A percentile compares a stretch with the other conserved stretches of the same genome.
These are phyloP conservation scores for Florisuga fusca DNA, from an alignment of 2,797 vertebrate genomes.

Conservation along the genomic window DNA sequence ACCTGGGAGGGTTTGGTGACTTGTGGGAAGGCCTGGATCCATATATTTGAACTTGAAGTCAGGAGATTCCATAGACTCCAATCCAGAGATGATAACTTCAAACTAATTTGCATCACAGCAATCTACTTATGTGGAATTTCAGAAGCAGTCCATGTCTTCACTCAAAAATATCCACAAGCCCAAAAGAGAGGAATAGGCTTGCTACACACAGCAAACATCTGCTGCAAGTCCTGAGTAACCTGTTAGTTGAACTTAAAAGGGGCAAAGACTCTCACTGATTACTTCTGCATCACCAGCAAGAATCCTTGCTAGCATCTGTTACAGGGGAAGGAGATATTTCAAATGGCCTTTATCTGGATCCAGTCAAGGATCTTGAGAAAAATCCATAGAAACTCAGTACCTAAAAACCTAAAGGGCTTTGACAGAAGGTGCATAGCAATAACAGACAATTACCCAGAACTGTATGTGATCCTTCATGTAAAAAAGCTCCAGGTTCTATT, in stretches of 20 bases:
- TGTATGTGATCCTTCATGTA: background rate
- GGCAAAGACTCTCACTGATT: slow-evolving; percentile 16
- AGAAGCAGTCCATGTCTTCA: background rate
- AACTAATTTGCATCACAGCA: background rate
- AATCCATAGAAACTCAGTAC: background rate
- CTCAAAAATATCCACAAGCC: background rate
- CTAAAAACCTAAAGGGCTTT: background rate
- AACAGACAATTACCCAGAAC: background rate
- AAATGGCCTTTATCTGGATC: background rate
- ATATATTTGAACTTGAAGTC: background rate
- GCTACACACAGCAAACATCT: background rate
- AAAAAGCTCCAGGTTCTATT: background rate
- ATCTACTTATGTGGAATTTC: background rate
- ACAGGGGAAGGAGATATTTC: background rate
- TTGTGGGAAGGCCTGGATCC: background rate
- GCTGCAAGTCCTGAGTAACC: background rate
- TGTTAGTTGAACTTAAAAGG: background rate
- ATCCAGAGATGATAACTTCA: background rate
- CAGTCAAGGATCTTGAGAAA: background rate
- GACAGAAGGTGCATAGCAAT: background rate
- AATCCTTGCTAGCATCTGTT: slow-evolving; percentile 32
- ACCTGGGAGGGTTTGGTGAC: background rate
- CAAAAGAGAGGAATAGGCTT: background rate
- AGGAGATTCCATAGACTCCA: background rate
- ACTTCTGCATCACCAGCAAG: slow-evolving; percentile 32